Evolutionary conservation across 2,113 vertebrate species (phyloP), one percentile per base, ranked within the genome.

Genomic region (Lonchura striata): DNA sequence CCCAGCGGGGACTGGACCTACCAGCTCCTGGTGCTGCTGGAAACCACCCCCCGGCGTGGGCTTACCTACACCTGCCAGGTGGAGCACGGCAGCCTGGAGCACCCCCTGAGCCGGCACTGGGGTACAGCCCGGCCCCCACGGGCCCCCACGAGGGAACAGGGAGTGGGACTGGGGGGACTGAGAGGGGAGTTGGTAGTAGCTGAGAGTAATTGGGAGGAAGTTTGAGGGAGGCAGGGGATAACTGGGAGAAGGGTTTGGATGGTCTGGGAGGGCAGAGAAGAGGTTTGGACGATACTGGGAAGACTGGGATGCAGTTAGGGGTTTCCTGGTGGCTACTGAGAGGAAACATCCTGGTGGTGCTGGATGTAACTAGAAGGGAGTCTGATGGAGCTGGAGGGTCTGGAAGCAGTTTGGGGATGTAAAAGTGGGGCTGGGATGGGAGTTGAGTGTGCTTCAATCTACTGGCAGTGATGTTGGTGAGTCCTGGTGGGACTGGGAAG

Each of bases 41-140:
- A 79, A 64, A 18, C 11, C 0, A 2, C 24, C 2, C 19, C 2
- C 6, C 24, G 1, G 14, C 19, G 0, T 0, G 5, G 76, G 1
- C 18, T 78, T 19, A 53, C 6, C 14, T 79, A n/a, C 31, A 64
- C 8, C 24, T 79, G 59, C 31, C 76, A 30, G 49, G 76, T 53
- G 76, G 60, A 79, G 60, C 60, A 64, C 9, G 3, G 53, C 60
- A 79, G 60, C 60, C 31, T 79, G 47, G 37, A 79, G 60, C 60
- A 64, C 1, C 59, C 47, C 18, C 31, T 78, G 47, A 78, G 39
- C 9, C 31, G 0, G 14, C 60, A 42, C 5, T 64, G 76, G 60
- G 76, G 76, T 53, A 64, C 1, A 11, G 59, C 59, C 23, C 0
- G 4, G 35, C 35, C 8, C 37, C 75, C 28, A 16, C 17, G 50